Evolutionary conservation across 2,888 invertebrate genomes (phyloP), one percentile per base, ranked within the genome.

Genomic region (Erebia epiphron): DNA sequence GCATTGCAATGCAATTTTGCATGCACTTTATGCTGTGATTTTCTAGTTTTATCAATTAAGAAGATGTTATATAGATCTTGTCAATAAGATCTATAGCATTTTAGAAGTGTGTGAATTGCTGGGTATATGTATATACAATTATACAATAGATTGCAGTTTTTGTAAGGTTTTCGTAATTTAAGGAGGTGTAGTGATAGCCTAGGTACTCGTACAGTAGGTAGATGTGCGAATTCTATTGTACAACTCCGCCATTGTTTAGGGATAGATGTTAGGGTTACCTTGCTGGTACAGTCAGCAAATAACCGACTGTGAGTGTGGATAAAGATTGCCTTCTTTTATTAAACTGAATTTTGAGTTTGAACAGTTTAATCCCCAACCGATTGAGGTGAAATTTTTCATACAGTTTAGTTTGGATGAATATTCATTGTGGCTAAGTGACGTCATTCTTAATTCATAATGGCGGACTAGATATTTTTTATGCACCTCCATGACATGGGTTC

Each of bases 211-310:
- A 10, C 9, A 52, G 16, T n/a, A 52, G 16, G 16, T 52, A 52
- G 52, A 52, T 52, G 52, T 52, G 52, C 52, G 52, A 52, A 52
- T 52, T n/a, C 52, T n/a, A 52, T 52, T 52, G 52, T 52, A 52
- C 16, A 16, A 16, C 52, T 52, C n/a, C 9, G 16, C 52, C 52
- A 52, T 52, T 52, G 52, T 52, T 52, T 16, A 52, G 52, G 52
- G 16, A 52, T 52, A 52, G 52, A 52, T 50, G 50, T n/a, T n/a
- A 50, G 50, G n/a, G 11, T 49, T n/a, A 49, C 5, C 5, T 52
- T 52, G n/a, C 16, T 52, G n/a, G 52, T 52, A 52, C 52, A 16
- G 52, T 52, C 52, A 52, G 52, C 52, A 52, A 52, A 52, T 49
- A 43, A 9, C 26, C 26, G 26, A 26, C 4, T 26, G 4, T 3